Conservation (phyloP, 2,888 invertebrate species). For the Cephus sareptanus region DNA sequence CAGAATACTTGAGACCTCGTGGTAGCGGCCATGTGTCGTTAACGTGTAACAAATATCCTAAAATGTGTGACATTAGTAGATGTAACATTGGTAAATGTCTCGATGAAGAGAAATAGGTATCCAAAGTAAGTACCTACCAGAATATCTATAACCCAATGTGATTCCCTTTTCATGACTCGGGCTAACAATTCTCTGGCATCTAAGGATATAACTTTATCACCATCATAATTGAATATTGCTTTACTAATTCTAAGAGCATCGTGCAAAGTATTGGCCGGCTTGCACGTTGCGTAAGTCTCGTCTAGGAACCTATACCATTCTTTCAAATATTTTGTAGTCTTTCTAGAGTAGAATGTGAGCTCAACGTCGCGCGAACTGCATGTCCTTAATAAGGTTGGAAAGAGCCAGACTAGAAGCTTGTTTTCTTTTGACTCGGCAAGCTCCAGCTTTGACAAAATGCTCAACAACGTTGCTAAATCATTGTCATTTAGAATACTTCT, state of each 20-base stretch:
- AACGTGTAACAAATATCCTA: slow-evolving; percentile 52
- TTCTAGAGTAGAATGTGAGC: slow-evolving; percentile 51
- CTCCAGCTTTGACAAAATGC: slow-evolving; percentile 53
- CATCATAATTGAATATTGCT: slow-evolving; percentile 36
- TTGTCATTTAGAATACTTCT: slow-evolving; percentile 15
- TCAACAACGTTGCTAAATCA: slow-evolving; percentile 37
- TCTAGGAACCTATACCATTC: slow-evolving; percentile 51
- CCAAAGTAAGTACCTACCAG: slow-evolving; percentile 43
- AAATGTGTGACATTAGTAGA: slow-evolving; percentile 23
- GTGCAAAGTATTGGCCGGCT: slow-evolving; percentile 30
- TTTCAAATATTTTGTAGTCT: slow-evolving; percentile 43
- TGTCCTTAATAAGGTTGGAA: slow-evolving; percentile 41
- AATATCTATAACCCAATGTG: slow-evolving; percentile 57
- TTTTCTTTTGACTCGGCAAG: slow-evolving; percentile 42
- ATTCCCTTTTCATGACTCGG: slow-evolving; percentile 40
- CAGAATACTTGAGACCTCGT: slow-evolving; percentile 42
- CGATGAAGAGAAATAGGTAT: slow-evolving; percentile 10
- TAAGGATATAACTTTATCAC: slow-evolving; percentile 29
- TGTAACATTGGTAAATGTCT: slow-evolving; percentile 7
- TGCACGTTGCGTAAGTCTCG: slow-evolving; percentile 33
- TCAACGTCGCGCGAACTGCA: slow-evolving; percentile 43
- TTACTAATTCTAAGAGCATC: slow-evolving; percentile 39
- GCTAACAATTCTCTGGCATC: slow-evolving; percentile 48
- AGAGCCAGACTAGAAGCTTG: slow-evolving; percentile 45
- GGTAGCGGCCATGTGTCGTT: slow-evolving; percentile 36